A percentile compares a stretch with the other conserved stretches of the same genome.
These are phyloP conservation scores for Oegoconia quadripuncta DNA, from an alignment of 2,888 invertebrate species.

Conservation along the genomic window DNA sequence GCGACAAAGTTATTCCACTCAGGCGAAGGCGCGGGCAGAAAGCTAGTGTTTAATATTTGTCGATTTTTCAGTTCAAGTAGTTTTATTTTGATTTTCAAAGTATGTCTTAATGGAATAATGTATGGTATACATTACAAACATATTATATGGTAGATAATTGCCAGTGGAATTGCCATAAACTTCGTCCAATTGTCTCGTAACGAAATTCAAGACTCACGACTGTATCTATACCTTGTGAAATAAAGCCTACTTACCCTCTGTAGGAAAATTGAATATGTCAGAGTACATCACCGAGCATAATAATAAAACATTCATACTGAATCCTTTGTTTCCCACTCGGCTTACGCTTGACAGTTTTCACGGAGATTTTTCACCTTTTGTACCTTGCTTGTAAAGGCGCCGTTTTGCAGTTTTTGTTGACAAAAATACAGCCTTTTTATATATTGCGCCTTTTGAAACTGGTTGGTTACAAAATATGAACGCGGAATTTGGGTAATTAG, in stretches of 20 bases:
- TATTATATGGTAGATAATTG: too few species aligned
- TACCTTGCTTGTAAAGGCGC: constrained; percentile 27
- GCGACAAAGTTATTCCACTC: too few species aligned
- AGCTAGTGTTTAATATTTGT: too few species aligned
- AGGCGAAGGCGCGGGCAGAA: too few species aligned
- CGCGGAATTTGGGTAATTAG: neutral
- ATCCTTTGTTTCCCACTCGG: constrained; percentile 19
- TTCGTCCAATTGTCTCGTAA: too few species aligned
- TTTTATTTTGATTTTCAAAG: too few species aligned
- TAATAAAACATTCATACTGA: constrained; percentile 40
- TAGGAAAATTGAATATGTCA: constrained; percentile 16
- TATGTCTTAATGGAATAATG: too few species aligned
- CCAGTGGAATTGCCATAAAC: too few species aligned
- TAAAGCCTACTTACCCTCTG: neutral
- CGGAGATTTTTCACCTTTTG: constrained; percentile 37
- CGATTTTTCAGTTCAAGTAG: too few species aligned
- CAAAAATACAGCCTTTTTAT: constrained; percentile 24
- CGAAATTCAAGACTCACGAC: too few species aligned
- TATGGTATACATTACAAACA: too few species aligned
- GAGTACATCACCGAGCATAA: constrained; percentile 24
- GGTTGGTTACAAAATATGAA: neutral
- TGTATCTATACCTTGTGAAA: neutral
- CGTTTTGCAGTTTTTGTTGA: constrained; percentile 34
- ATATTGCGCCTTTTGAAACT: constrained; percentile 19
- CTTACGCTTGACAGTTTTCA: constrained; percentile 21